Base-by-base conservation (phyloP, 2,113 vertebrate species). In the Anhinga anhinga region DNA sequence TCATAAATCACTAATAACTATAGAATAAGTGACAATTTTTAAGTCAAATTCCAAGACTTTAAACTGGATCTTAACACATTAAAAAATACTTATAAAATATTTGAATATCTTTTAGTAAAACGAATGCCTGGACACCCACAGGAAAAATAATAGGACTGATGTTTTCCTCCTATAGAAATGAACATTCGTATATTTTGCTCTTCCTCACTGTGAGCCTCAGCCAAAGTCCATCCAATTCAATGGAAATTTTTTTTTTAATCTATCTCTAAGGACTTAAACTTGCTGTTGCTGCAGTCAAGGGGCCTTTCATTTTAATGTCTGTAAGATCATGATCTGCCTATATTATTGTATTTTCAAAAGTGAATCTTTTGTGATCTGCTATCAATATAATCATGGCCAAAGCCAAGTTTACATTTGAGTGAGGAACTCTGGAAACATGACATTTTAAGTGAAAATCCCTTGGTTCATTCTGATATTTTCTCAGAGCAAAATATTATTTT, bases 301-400 rank as follows among this genome's bases (percentile, higher is more conserved):
- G 3, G 3, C 1, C 38, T 84, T 83, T 40, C 6, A 42, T 40
- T 90, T 89, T 11, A 38, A 29, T 38, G 26, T 59, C 13, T 82
- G 7, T 55, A 62, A 66, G 15, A 61, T 9, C 15, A 40, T 1
- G 1, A 36, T 34, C 11, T 72, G 10, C 15, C 49, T 47, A 63
- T 6, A 32, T 7, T 30, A 38, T 6, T n/a, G 6, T 36, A 14
- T 63, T 69, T 79, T 70, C 34, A 74, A 40, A 20, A 69, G 9
- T 27, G 7, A 44, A 44, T 47, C 5, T 80, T 74, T 70, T 83
- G 22, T 56, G 32, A 32, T 74, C 20, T 91, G 9, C 18, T 61
- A 13, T 52, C 0, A 1, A 45, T 47, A n/a, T 6, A 56, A 36
- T 25, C 2, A 1, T 26, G 14, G 13, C 14, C 30, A 72, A 82